Evolutionary conservation across 2,888 invertebrate species (phyloP), one percentile per base, ranked within the genome.

Genomic region (Melitaea athalia): DNA sequence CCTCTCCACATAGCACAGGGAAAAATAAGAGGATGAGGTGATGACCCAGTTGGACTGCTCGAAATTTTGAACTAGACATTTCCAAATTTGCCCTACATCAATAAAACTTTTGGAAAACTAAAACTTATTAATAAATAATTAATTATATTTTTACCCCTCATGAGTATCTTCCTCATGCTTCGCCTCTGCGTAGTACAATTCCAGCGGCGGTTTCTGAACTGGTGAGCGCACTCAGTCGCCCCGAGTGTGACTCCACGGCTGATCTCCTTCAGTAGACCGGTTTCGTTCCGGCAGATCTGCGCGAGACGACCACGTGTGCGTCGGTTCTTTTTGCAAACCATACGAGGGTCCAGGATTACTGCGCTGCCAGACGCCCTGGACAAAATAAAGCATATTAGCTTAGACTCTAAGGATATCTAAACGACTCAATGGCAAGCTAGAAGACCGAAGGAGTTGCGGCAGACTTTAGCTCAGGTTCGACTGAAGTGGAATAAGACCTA

Each of bases 321-420:
- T 71, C 96, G 94, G 76, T 96, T 95, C 91, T 97, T 97, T 87
- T 97, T 96, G 93, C 98, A 98, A 82, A 98, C 95, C 91, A 96
- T 95, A 85, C 96, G 95, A 75, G 97, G 97, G 89, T 98, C 98
- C 93, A 98, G 95, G 81, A 98, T 95, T 83, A 98, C 95, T 87
- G 97, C 97, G 93, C 96, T 96, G 90, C 96, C 91, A 83, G 96
- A 95, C 89, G 96, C 95, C 96, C 96, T 96, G 91, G 81, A 45
- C 3, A 53, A 6, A 43, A 57, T 43, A 31, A 55, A 10, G n/a
- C n/a, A 47, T 5, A n/a, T 6, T 49, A 49, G 14, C 47, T 49
- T 14, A 11, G 8, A 3, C 45, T 10, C n/a, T 14, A 12, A 47
- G 14, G 24, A 24, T 2, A 24, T 3, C 24, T 24, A 24, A 24